Percentiles rank a stretch among this genome's conserved stretches.
These are phyloP conservation scores for Torymus texanus DNA, from an alignment of 2,888 invertebrate species.

Conservation along the genomic window DNA sequence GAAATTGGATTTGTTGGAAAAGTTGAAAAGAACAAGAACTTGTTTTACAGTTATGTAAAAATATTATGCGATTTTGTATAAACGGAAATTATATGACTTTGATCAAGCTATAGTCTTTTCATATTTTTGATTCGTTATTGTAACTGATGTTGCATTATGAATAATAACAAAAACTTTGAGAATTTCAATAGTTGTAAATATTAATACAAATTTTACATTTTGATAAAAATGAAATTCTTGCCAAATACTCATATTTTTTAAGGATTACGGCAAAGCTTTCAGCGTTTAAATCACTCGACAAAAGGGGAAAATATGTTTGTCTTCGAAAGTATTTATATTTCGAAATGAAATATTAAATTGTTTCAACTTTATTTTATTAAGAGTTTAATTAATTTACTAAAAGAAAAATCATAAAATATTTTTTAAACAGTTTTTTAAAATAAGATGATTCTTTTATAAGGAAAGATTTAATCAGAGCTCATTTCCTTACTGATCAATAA, in stretches of 20 bases:
- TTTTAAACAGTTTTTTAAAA: no score
- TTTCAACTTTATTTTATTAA: neutral
- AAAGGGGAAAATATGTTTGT: constrained; percentile 25
- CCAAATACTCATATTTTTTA: neutral
- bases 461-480: no score
- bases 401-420: no score
- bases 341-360: neutral
- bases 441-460: neutral
- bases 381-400: neutral
- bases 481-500: no score
- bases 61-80: neutral
- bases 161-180: no score
- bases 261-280: neutral
- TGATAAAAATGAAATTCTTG: no score
- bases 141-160: no score
- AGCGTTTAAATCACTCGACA: constrained; percentile 16
- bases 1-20: neutral
- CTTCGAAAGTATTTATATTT: neutral
- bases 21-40: neutral
- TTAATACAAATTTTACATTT: no score
- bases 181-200: no score
- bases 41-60: constrained; percentile 25
- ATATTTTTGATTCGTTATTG: no score
- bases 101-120: no score
- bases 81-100: no score